Percentiles rank a stretch among this genome's conserved stretches.
Evolutionary conservation across 2,113 vertebrate species (phyloP).

Genomic region (Reinhardtius hippoglossoides): DNA sequence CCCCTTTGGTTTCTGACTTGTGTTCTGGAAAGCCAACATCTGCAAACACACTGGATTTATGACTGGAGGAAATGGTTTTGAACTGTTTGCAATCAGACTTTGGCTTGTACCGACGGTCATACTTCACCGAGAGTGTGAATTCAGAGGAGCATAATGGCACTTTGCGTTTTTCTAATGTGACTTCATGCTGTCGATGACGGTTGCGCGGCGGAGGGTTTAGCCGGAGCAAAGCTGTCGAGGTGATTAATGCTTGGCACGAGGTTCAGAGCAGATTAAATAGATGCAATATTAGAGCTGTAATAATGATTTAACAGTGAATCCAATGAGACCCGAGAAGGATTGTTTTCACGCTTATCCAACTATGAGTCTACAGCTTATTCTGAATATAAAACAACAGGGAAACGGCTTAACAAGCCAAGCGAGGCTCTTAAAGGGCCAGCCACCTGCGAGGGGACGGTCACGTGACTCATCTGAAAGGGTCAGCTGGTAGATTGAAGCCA

Average conservation of each 20-base stretch:
- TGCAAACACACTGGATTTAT: constrained; percentile 62
- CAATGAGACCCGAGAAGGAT: not conserved
- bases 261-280: not conserved
- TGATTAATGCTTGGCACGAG: not conserved
- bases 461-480: not conserved
- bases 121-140: constrained; percentile 33
- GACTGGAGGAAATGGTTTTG: constrained; percentile 55
- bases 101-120: constrained; percentile 28
- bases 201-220: not conserved
- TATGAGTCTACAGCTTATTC: not conserved
- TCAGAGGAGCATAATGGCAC: constrained; percentile 19
- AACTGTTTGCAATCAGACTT: constrained; percentile 62
- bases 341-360: not conserved
- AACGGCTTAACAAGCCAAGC: not conserved
- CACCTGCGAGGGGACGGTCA: not conserved
- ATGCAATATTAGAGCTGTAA: not conserved
- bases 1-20: constrained; percentile 54
- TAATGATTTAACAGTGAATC: not conserved
- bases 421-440: not conserved
- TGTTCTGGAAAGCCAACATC: constrained; percentile 57
- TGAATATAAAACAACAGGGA: not conserved
- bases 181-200: constrained; percentile 17
- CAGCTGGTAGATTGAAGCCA: not conserved
- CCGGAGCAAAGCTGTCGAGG: too few relatives aligned
- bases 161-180: constrained; percentile 8